Base-by-base conservation (phyloP, 2,113 vertebrate species). In the Ranitomeya variabilis region DNA sequence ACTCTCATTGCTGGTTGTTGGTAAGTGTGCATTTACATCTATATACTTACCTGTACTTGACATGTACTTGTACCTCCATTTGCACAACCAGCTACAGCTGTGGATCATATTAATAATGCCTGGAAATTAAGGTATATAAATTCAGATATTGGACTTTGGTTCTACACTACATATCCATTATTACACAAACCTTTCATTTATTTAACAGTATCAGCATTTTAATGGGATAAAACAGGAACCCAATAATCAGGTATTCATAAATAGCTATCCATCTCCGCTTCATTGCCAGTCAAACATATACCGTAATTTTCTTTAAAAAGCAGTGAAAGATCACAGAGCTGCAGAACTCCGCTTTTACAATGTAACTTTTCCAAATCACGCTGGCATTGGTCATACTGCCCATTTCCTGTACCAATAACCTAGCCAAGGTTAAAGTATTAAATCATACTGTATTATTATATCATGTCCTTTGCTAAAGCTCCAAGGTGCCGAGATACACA, bases 381-480 rank as follows among this genome's bases (percentile, higher is more conserved):
- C 37, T 83, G 62, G 37, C 89, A 92, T 90, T 93, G 87, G 86
- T 92, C 76, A 73, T 6, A 21, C 10, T 51, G 69, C 23, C 23
- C 9, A 10, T 14, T 76, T 21, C 73, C 73, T 52, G 73, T 52
- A 52, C 18, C 18, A 76, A 52, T 52, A 76, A 51, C 45, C 7
- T 76, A 18, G 21, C 45, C 9, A 7, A 79, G 21, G 52, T 13
- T 79, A 55, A 55, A 23, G 21, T 23, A 79, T 57, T 79, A 79
- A 79, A 15, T 79, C 77, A 45, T 55, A 78, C 51, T 54, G 51
- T 18, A 45, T 54, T 52, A 19, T 4, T 54, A 78, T n/a, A 13
- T 12, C 51, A 23, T n/a, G 51, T 18, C 51, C 55, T 79, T 79
- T 79, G 57, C n/a, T 55, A 52, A 57, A 79, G 23, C n/a, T 79